Percentiles rank a stretch among this genome's conserved stretches.
Evolutionary conservation across 2,113 vertebrate genomes (phyloP).

Genomic region (Oostethus manadensis): DNA sequence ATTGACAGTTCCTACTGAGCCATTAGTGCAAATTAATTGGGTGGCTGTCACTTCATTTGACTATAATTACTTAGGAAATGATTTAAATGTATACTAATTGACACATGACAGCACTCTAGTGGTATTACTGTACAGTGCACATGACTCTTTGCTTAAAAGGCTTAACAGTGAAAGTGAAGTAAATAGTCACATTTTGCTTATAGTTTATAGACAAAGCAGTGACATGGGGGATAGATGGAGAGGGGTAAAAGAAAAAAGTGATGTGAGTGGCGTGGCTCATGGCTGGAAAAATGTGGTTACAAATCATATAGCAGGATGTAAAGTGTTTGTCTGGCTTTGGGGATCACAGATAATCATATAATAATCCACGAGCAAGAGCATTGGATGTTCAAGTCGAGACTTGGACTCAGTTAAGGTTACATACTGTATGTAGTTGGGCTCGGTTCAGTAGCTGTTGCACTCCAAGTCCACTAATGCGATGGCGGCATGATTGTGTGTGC

Average conservation of each 20-base stretch:
- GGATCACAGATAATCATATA: not conserved
- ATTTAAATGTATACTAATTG: slow-evolving; percentile 60
- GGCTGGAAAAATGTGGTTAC: not conserved
- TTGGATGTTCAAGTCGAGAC: not conserved
- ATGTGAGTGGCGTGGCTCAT: not conserved
- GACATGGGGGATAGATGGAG: slow-evolving; percentile 18
- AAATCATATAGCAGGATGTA: not conserved
- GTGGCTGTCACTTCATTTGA: slow-evolving; percentile 54
- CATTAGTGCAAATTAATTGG: slow-evolving; percentile 61
- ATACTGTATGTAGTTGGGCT: too few relatives aligned
- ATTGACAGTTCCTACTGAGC: slow-evolving; percentile 53
- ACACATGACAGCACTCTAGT: slow-evolving; percentile 48
- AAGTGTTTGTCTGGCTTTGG: not conserved
- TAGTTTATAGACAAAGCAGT: slow-evolving; percentile 15
- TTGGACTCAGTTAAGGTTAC: too few relatives aligned
- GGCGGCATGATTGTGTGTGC: not conserved
- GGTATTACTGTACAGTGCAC: slow-evolving; percentile 42
- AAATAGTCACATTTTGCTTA: slow-evolving; percentile 46
- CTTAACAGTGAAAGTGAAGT: slow-evolving; percentile 1
- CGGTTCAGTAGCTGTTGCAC: not conserved
- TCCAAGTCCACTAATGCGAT: not conserved
- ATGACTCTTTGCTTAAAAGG: slow-evolving; percentile 10
- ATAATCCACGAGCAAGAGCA: not conserved
- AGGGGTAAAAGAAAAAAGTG: slow-evolving; percentile 4
- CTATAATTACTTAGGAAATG: slow-evolving; percentile 56